Percentiles rank a stretch among this genome's conserved stretches.
These are phyloP conservation scores for Ceramica pisi DNA, from an alignment of 2,888 invertebrate genomes.

Conservation along the genomic window DNA sequence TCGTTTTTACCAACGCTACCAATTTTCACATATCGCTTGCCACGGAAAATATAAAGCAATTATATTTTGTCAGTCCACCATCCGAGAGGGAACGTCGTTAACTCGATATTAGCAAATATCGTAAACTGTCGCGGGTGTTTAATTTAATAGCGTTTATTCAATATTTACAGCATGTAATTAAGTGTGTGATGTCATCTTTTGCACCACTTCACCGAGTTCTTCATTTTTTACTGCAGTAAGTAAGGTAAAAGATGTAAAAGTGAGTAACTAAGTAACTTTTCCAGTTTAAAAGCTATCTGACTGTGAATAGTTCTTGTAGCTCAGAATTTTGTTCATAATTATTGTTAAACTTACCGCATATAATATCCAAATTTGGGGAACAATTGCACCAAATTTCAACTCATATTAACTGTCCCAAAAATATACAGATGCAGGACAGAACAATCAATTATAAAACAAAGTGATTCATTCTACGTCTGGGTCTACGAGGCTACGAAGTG, in stretches of 20 bases:
- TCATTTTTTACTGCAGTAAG: no score
- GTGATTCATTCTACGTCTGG: constrained; percentile 42
- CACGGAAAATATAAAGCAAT: constrained; percentile 61
- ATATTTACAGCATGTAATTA: constrained; percentile 17
- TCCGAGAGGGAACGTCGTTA: constrained; percentile 42
- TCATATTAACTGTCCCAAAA: not conserved
- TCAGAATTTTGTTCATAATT: constrained; percentile 5
- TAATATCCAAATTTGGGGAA: not conserved
- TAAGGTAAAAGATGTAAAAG: no score
- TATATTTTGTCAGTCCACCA: constrained; percentile 53
- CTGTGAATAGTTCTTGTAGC: not conserved
- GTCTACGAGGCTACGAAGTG: constrained; percentile 57
- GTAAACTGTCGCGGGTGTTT: constrained; percentile 17
- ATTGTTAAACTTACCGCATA: not conserved
- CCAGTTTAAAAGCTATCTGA: not conserved
- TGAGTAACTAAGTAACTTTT: not conserved
- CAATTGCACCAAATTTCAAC: not conserved
- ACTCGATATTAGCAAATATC: constrained; percentile 30
- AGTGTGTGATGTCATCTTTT: constrained; percentile 14
- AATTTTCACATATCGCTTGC: constrained; percentile 65
- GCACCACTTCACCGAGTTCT: not conserved
- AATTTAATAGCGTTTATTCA: constrained; percentile 23
- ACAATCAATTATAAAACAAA: constrained; percentile 26
- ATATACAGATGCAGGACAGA: constrained; percentile 7
- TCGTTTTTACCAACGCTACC: constrained; percentile 79